These are phyloP conservation scores for Alcedo atthis DNA, from an alignment of 2,797 vertebrate genomes.

Conservation along the genomic window DNA sequence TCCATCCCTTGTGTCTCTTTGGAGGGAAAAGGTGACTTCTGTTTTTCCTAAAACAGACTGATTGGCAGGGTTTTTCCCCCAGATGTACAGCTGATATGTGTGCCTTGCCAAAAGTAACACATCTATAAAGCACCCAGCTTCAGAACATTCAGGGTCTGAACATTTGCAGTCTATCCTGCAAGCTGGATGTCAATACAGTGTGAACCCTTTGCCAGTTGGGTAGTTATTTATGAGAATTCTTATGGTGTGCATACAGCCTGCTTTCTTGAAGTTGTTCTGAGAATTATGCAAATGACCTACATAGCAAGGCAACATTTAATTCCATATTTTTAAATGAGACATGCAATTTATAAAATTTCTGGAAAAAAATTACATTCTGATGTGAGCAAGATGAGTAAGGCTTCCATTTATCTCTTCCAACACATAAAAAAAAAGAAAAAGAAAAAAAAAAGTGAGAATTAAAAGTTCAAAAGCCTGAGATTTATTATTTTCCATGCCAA, in stretches of 20 bases:
- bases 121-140: neutral
- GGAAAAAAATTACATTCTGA: conserved; percentile 17
- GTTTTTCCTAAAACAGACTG: neutral
- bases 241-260: conserved; percentile 7
- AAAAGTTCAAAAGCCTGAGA: conserved; percentile 39
- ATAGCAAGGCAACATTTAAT: neutral
- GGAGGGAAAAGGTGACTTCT: neutral
- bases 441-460: neutral
- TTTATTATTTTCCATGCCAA: conserved; percentile 49
- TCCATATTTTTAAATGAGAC: conserved; percentile 35
- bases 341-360: conserved; percentile 29
- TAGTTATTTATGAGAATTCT: conserved; percentile 6
- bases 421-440: neutral
- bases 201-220: neutral
- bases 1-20: neutral
- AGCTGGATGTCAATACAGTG: neutral
- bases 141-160: neutral
- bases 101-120: neutral
- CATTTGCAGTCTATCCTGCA: neutral
- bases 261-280: conserved; percentile 35
- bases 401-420: conserved; percentile 32
- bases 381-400: neutral
- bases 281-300: neutral
- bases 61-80: neutral
- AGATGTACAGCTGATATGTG: neutral